Conservation (phyloP, 2,888 invertebrate species). For the Orthosia cruda region DNA sequence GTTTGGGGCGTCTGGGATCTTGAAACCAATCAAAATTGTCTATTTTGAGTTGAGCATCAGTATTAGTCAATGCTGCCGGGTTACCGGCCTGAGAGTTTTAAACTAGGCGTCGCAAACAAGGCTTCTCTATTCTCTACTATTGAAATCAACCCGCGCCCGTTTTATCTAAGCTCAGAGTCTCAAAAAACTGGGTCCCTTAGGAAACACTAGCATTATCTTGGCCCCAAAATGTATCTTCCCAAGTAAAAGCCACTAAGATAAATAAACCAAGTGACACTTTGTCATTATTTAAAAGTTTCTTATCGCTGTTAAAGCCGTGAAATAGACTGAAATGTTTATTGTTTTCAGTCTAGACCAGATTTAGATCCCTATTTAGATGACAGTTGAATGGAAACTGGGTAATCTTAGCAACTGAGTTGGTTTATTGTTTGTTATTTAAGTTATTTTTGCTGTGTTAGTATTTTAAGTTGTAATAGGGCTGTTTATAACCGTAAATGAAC, state of each 20-base stretch:
- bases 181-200: conserved; percentile 3
- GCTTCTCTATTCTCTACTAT: not conserved
- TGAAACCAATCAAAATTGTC: too few relatives aligned
- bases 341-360: conserved; percentile 60
- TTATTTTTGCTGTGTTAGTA: not conserved
- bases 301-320: conserved; percentile 45
- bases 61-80: too few relatives aligned
- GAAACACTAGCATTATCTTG: conserved; percentile 11
- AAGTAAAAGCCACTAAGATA: conserved; percentile 25
- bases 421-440: conserved; percentile 37
- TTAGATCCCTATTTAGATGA: conserved; percentile 58
- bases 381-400: conserved; percentile 49
- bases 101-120: not conserved
- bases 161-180: not conserved
- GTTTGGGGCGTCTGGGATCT: too few relatives aligned
- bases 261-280: conserved; percentile 37
- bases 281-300: conserved; percentile 54
- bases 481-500: not conserved
- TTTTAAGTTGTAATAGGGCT: not conserved
- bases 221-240: conserved; percentile 19
- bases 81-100: too few relatives aligned
- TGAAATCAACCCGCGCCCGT: not conserved
- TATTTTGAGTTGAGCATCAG: too few relatives aligned
- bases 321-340: conserved; percentile 55
- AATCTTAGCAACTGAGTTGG: conserved; percentile 30